A percentile compares a stretch with the other conserved stretches of the same genome.
phyloP scores from a whole-genome alignment of 92 coral and sea anemone species.

The Parazoanthus darwini region DNA sequence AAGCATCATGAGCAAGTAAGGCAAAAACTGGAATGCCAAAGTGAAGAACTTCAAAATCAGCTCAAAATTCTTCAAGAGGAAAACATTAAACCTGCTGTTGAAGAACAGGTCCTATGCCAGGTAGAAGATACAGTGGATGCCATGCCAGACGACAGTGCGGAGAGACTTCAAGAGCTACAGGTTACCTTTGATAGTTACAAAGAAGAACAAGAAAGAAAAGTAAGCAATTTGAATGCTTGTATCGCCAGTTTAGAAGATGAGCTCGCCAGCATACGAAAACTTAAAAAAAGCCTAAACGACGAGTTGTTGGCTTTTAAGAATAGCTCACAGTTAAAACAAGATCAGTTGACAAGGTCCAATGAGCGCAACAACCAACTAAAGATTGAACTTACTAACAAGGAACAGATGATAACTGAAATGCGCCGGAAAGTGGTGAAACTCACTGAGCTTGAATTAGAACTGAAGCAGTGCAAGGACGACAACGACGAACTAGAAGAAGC shows the following conservation, averaged over 20 bases:
- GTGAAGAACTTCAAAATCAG: conserved; percentile 10
- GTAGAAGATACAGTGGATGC: conserved; percentile 32
- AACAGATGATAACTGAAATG: conserved; percentile 52
- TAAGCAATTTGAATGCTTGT: not conserved
- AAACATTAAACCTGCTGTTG: not conserved
- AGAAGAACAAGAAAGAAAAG: conserved; percentile 13
- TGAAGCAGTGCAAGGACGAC: not conserved
- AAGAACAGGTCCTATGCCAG: conserved; percentile 18
- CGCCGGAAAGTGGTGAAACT: conserved; percentile 48
- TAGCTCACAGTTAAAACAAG: conserved; percentile 22
- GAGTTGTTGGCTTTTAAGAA: conserved; percentile 28
- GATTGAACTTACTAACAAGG: conserved; percentile 69
- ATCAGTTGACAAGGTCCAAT: conserved; percentile 33
- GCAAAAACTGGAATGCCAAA: not conserved
- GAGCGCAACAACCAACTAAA: conserved; percentile 70
- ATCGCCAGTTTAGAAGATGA: conserved; percentile 12
- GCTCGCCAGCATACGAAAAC: conserved; percentile 12
- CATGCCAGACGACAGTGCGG: not conserved
- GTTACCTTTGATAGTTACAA: conserved; percentile 13
- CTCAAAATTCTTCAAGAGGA: conserved; percentile 4
- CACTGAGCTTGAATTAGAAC: conserved; percentile 17
- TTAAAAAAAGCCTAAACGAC: conserved; percentile 29
- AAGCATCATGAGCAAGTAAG: not conserved
- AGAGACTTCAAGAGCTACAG: conserved; percentile 8
- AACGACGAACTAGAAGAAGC: conserved; percentile 13